Conservation (phyloP, 2,797 vertebrate genomes). For the Chelidonichthys spinosus region DNA sequence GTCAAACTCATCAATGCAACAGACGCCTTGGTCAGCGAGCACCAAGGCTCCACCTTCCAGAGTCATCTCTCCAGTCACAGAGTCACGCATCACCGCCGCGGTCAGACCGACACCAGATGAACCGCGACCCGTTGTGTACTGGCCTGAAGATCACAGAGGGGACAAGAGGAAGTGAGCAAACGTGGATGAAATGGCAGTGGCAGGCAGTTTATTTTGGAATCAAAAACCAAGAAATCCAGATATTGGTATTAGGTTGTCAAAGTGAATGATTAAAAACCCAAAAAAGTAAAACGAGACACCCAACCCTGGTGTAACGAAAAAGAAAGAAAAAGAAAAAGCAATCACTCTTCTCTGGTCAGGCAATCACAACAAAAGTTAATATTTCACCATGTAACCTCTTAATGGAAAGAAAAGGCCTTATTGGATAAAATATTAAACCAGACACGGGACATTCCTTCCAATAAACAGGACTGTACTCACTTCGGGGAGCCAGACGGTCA, state of each 20-base stretch:
- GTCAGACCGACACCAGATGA: slow-evolving; percentile 95
- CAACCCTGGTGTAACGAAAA: too few relatives aligned
- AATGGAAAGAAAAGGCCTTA: slow-evolving; percentile 34
- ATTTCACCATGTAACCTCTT: slow-evolving; percentile 11
- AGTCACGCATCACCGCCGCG: slow-evolving; percentile 92
- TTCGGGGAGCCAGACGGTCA: slow-evolving; percentile 92
- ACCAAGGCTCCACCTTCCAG: slow-evolving; percentile 93
- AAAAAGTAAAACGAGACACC: not conserved
- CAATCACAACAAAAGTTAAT: slow-evolving; percentile 39
- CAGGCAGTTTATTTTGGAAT: not conserved
- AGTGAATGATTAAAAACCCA: not conserved
- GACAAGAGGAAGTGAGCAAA: not conserved
- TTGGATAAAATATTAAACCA: slow-evolving; percentile 49
- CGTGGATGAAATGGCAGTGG: not conserved
- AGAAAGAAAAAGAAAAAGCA: too few relatives aligned
- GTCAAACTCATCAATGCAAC: slow-evolving; percentile 97
- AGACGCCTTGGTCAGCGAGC: slow-evolving; percentile 91
- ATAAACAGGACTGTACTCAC: slow-evolving; percentile 81
- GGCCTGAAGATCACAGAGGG: slow-evolving; percentile 79
- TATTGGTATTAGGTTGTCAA: not conserved
- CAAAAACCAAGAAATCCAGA: not conserved
- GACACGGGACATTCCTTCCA: not conserved
- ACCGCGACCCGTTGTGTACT: slow-evolving; percentile 94
- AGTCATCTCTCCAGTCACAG: slow-evolving; percentile 89
- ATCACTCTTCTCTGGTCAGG: not conserved